These are phyloP conservation scores for Macrosteles quadrilineatus DNA, from an alignment of 1,140 invertebrate genomes.

Conservation along the genomic window DNA sequence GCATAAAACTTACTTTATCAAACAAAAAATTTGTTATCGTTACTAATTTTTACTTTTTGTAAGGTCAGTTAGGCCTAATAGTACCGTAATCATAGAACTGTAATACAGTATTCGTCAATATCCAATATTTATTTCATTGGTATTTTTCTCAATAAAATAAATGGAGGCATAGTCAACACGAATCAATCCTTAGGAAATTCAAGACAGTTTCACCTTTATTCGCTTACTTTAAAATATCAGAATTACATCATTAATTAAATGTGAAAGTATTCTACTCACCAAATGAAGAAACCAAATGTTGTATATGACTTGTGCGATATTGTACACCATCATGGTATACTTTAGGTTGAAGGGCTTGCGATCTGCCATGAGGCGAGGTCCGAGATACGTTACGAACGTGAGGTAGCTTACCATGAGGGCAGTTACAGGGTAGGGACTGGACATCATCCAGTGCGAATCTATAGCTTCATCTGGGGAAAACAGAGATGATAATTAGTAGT, in stretches of 20 bases:
- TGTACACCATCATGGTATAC: constrained; percentile 64
- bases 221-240: too few relatives aligned
- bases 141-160: too few relatives aligned
- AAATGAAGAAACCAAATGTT: constrained; percentile 60
- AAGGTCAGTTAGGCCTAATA: too few relatives aligned
- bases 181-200: too few relatives aligned
- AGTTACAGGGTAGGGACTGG: constrained; percentile 64
- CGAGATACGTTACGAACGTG: constrained; percentile 63
- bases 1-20: too few relatives aligned
- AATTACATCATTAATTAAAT: neutral
- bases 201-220: too few relatives aligned
- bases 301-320: constrained; percentile 66
- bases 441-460: constrained; percentile 71
- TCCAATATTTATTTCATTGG: too few relatives aligned
- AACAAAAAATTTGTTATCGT: too few relatives aligned
- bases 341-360: constrained; percentile 64
- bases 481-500: constrained; percentile 40
- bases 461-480: constrained; percentile 55
- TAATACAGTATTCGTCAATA: too few relatives aligned
- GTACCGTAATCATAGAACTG: too few relatives aligned
- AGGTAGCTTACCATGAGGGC: constrained; percentile 62
- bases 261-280: constrained; percentile 46
- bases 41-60: too few relatives aligned
- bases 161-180: too few relatives aligned
- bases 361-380: constrained; percentile 71